Evolutionary conservation across 2,113 vertebrate species (phyloP).

Genomic region (Silurus meridionalis): DNA sequence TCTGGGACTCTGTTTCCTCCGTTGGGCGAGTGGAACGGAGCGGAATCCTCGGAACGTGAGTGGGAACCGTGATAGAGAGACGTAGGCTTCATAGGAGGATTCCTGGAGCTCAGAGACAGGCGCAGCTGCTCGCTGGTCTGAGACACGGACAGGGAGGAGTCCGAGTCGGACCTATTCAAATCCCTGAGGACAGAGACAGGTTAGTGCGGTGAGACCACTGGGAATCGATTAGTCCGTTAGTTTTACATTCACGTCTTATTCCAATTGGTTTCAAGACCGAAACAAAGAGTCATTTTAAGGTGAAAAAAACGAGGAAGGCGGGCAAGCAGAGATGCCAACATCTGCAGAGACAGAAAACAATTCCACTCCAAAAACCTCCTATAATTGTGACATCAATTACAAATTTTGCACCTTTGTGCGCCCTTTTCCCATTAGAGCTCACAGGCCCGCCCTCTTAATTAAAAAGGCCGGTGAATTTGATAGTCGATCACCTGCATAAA

Average conservation of each 20-base stretch:
- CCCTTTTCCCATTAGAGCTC: too few species aligned
- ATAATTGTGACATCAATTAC: too few species aligned
- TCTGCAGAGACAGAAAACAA: neutral
- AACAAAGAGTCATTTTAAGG: neutral
- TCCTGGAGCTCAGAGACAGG: slow-evolving; percentile 71
- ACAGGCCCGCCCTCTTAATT: neutral
- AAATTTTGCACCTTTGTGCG: too few species aligned
- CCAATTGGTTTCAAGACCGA: neutral
- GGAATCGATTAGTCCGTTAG: neutral
- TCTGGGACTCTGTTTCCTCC: slow-evolving; percentile 78
- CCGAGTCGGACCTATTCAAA: slow-evolving; percentile 90
- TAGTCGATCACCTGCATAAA: too few species aligned
- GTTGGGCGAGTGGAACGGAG: slow-evolving; percentile 70
- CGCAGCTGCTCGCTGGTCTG: slow-evolving; percentile 83
- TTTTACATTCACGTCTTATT: neutral
- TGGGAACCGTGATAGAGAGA: slow-evolving; percentile 70
- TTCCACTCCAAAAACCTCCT: neutral
- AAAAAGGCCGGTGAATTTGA: too few species aligned
- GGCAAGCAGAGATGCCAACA: slow-evolving; percentile 19
- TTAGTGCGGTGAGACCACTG: neutral
- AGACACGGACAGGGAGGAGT: slow-evolving; percentile 90
- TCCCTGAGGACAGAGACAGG: slow-evolving; percentile 72
- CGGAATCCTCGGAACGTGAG: slow-evolving; percentile 70
- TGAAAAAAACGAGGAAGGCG: neutral
- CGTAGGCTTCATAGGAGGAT: slow-evolving; percentile 76